Evolutionary conservation across 2,888 invertebrate genomes (phyloP).

Genomic region (Pheosia tremula): DNA sequence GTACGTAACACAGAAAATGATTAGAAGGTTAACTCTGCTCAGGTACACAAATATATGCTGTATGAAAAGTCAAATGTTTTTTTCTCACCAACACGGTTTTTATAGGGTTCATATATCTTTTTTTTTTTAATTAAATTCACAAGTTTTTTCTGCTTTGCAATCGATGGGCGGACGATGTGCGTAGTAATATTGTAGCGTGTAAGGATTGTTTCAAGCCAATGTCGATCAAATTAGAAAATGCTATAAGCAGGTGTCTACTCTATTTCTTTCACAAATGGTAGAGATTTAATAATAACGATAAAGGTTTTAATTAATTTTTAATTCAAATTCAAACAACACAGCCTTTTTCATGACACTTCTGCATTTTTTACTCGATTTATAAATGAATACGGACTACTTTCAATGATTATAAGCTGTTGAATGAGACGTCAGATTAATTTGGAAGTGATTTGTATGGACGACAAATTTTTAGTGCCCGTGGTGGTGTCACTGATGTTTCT

Average conservation of each 20-base stretch:
- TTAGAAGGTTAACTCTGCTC: conserved; percentile 14
- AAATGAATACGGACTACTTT: conserved; percentile 22
- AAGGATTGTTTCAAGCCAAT: too few species aligned
- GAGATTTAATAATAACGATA: too few species aligned
- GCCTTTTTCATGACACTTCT: conserved; percentile 9
- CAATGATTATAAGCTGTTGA: conserved; percentile 46
- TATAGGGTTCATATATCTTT: neutral
- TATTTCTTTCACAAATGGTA: too few species aligned
- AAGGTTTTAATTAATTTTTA: too few species aligned
- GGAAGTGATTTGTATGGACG: conserved; percentile 44
- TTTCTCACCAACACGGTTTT: neutral
- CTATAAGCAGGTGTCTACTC: too few species aligned
- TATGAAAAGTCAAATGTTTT: neutral
- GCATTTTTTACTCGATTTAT: neutral
- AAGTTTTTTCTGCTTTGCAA: too few species aligned
- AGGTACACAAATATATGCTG: neutral
- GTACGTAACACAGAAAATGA: conserved; percentile 10
- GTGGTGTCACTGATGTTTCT: conserved; percentile 17
- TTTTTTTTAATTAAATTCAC: too few species aligned
- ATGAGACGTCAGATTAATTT: conserved; percentile 44
- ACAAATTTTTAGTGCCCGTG: conserved; percentile 31
- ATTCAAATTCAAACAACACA: too few species aligned
- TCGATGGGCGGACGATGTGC: too few species aligned
- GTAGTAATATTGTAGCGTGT: too few species aligned
- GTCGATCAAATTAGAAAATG: too few species aligned